Conservation (phyloP, 2,113 vertebrate genomes). For the Procapra przewalskii region DNA sequence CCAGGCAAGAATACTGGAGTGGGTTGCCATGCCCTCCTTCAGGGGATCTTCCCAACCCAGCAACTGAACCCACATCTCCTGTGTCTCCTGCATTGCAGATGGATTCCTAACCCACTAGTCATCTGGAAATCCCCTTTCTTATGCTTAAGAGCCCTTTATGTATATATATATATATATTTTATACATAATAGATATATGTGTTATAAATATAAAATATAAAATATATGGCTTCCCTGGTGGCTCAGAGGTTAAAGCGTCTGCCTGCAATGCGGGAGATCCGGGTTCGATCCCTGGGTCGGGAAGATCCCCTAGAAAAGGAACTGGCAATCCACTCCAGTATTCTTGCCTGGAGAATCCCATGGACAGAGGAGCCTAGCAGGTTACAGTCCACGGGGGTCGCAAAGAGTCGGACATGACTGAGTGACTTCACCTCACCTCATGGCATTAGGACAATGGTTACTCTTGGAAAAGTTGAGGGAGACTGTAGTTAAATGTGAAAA, state of each 20-base stretch:
- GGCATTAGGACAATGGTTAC: not conserved
- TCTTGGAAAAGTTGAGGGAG: not conserved
- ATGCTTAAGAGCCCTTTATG: not conserved
- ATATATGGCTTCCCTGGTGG: no score
- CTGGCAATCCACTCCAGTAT: no score
- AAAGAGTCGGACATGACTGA: no score
- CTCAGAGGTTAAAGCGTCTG: no score
- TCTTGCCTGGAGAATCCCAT: no score
- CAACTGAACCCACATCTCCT: not conserved
- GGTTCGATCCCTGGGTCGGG: no score
- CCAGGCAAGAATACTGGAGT: not conserved
- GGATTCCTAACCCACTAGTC: not conserved
- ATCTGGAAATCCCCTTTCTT: not conserved
- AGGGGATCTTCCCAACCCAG: not conserved
- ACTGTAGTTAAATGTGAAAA: not conserved
- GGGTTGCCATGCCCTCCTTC: not conserved
- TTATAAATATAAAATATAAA: no score
- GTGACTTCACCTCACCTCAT: no score
- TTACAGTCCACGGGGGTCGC: no score
- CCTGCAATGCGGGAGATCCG: no score
- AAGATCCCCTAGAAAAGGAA: no score
- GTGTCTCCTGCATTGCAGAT: not conserved
- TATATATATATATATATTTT: not conserved
- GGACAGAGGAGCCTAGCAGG: no score
- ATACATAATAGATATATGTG: not conserved